phyloP scores from a whole-genome alignment of 2,797 vertebrate species.

The Falco biarmicus region DNA sequence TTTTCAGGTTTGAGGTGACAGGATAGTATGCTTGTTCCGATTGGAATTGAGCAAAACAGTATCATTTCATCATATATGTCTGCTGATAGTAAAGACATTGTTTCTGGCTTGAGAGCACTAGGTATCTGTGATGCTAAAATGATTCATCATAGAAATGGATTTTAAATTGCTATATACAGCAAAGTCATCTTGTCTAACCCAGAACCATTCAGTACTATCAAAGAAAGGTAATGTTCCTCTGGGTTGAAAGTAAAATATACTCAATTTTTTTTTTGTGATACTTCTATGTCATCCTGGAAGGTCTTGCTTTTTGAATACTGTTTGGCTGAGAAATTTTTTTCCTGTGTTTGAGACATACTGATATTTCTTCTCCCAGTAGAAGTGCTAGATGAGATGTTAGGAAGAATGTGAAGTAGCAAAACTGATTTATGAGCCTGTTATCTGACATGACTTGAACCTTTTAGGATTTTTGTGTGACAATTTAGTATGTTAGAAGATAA shows the following conservation, averaged over 20 bases:
- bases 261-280: neutral
- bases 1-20: neutral
- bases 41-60: neutral
- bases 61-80: neutral
- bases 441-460: neutral
- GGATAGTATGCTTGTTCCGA: neutral
- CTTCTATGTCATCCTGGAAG: neutral
- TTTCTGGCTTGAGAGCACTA: neutral
- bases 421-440: neutral
- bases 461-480: neutral
- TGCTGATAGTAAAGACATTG: neutral
- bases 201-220: neutral
- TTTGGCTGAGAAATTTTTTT: neutral
- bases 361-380: neutral
- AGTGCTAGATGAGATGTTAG: neutral
- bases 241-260: neutral
- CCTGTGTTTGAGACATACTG: neutral
- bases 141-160: neutral
- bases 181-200: neutral
- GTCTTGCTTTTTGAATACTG: neutral
- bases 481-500: neutral
- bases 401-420: neutral
- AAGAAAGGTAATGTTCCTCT: neutral
- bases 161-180: neutral
- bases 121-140: neutral